Base-by-base conservation (phyloP, 2,888 invertebrate genomes). In the Apodemia mormo region DNA sequence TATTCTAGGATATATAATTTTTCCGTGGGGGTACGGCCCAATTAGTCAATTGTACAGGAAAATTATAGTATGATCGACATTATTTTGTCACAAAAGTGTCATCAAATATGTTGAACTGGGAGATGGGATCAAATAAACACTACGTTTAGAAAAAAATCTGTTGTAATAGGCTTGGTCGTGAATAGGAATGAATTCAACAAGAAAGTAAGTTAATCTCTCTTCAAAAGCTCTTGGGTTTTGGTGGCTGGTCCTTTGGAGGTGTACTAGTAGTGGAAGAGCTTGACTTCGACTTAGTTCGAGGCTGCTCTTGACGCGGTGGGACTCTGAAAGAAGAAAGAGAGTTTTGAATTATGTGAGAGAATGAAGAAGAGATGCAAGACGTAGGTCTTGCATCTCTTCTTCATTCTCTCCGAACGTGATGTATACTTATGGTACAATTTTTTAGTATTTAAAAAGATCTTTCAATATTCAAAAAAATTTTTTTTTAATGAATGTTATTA, bases 221-320 rank as follows among this genome's bases (percentile, higher is more conserved):
- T 56, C 14, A 56, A 56, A 56, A 56, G 56, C 56, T 56, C 56
- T 56, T 56, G 56, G 56, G n/a, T 56, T 56, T 56, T 56, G 56
- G n/a, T n/a, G 56, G 29, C 56, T 14, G 56, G 56, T 56, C n/a
- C 56, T 56, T 56, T 56, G 56, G 56, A 56, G 56, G 56, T 56
- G n/a, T 22, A 56, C 10, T 56, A 56, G 56, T 56, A 56, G 56
- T 56, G 56, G 56, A 12, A 56, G 56, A 56, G 56, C 56, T 56
- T 56, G 56, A 56, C 56, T 8, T 29, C 56, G n/a, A 56, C 56
- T 56, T 56, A 29, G 56, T 56, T 56, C 56, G 56, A 56, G 12
- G 56, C 56, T 56, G 56, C 56, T 29, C 56, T 22, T 56, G 56
- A n/a, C 56, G 56, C 56, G n/a, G 56, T 14, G 56, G 56, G 56